Conservation (phyloP, 2,797 vertebrate species). For the Coregonus ussuriensis region DNA sequence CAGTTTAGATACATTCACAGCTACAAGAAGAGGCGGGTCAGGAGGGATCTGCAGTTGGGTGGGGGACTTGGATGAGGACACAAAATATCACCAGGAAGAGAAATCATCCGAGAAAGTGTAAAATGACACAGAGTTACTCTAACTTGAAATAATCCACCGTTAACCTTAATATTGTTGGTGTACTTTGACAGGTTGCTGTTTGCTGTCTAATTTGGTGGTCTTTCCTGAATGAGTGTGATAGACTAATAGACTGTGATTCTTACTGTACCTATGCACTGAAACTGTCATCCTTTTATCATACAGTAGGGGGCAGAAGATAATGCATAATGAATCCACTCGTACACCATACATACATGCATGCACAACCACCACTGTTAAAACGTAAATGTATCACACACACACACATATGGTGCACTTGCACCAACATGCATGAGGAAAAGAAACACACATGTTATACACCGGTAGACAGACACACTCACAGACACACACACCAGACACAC, state of each 20-base stretch:
- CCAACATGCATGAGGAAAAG: background rate
- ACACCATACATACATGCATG: background rate
- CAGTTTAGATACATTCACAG: constrained; percentile 70
- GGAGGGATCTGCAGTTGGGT: constrained; percentile 15
- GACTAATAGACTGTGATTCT: background rate
- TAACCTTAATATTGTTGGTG: background rate
- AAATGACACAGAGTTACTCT: background rate
- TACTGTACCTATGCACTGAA: background rate
- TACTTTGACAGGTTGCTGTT: background rate
- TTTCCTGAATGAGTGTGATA: background rate
- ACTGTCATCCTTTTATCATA: background rate
- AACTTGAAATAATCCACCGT: background rate
- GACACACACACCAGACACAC: no score
- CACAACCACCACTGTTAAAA: background rate
- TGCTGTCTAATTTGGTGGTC: background rate
- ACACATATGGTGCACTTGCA: background rate
- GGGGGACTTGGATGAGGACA: background rate
- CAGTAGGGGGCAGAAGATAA: constrained; percentile 4
- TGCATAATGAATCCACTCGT: background rate
- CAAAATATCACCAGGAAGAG: background rate
- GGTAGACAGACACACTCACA: background rate
- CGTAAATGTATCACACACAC: no score
- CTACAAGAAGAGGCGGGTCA: constrained; percentile 56
- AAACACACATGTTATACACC: background rate
- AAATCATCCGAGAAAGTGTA: background rate